A percentile compares a stretch with the other conserved stretches of the same genome.
These are phyloP conservation scores for Tachina grossa DNA, from an alignment of 2,888 invertebrate genomes.

Conservation along the genomic window DNA sequence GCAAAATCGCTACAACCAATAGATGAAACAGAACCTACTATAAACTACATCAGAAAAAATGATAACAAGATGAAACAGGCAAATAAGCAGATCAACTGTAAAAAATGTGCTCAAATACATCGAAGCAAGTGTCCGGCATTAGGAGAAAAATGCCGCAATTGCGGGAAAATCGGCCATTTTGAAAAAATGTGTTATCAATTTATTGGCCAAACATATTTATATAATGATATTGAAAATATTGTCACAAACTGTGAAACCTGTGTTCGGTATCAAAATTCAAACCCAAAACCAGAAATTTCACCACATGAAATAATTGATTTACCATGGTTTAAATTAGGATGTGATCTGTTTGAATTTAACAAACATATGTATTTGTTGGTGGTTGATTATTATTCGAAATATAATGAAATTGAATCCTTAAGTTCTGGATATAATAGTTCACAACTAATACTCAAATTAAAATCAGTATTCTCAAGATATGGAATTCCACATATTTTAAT, in stretches of 20 bases:
- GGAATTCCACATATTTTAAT: no score
- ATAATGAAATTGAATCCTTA: no score
- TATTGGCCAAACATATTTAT: no score
- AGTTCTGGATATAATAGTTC: not conserved
- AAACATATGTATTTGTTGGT: not conserved
- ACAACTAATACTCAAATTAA: not conserved
- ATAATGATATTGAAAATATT: not conserved
- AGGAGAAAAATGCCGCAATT: not conserved
- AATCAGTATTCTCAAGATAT: no score
- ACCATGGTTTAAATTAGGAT: not conserved
- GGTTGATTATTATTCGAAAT: not conserved
- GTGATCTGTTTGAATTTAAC: not conserved
- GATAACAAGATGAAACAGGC: not conserved
- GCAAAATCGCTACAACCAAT: no score
- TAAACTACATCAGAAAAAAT: constrained; percentile 26
- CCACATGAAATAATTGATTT: not conserved
- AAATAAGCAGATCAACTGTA: no score
- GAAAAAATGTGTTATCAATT: not conserved
- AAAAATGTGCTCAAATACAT: no score
- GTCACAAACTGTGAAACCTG: not conserved
- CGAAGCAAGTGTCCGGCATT: no score
- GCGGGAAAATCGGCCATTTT: not conserved
- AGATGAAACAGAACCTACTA: not conserved
- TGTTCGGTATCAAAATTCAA: not conserved
- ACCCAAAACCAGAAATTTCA: not conserved